Percentiles rank a stretch among this genome's conserved stretches.
phyloP scores from a whole-genome alignment of 1,140 invertebrate genomes.

The Oreohelix idahoensis region DNA sequence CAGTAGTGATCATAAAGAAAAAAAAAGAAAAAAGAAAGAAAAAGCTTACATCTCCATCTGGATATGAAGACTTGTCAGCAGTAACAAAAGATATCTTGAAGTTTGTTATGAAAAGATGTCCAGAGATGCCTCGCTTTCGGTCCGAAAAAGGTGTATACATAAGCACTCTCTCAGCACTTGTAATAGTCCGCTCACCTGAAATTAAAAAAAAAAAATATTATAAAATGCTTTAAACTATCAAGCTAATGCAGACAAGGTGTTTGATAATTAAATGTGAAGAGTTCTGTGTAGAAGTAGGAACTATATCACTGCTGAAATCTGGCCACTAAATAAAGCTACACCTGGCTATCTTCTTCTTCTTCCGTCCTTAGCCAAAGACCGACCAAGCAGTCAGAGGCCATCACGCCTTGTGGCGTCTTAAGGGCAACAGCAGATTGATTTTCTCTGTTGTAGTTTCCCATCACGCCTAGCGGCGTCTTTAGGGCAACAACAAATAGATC shows the following conservation, averaged over 20 bases:
- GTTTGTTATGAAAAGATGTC: conserved; percentile 87
- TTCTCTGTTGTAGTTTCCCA: no score
- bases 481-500: no score
- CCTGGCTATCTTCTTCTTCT: no score
- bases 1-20: no score
- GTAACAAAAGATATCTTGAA: conserved; percentile 89
- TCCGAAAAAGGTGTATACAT: conserved; percentile 86
- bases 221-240: neutral
- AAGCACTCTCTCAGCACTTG: conserved; percentile 84
- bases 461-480: no score
- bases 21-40: neutral
- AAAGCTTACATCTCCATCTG: conserved; percentile 44
- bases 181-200: conserved; percentile 83
- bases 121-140: conserved; percentile 83
- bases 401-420: no score
- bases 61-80: conserved; percentile 75
- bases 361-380: no score
- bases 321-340: no score
- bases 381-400: no score
- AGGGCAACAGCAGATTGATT: no score
- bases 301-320: no score
- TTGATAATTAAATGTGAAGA: neutral
- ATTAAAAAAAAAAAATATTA: neutral
- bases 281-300: no score
- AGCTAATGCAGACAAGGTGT: neutral